Percentiles rank a stretch among this genome's conserved stretches.
Conservation (phyloP, 2,888 invertebrate genomes). For the Lapara coniferarum region DNA sequence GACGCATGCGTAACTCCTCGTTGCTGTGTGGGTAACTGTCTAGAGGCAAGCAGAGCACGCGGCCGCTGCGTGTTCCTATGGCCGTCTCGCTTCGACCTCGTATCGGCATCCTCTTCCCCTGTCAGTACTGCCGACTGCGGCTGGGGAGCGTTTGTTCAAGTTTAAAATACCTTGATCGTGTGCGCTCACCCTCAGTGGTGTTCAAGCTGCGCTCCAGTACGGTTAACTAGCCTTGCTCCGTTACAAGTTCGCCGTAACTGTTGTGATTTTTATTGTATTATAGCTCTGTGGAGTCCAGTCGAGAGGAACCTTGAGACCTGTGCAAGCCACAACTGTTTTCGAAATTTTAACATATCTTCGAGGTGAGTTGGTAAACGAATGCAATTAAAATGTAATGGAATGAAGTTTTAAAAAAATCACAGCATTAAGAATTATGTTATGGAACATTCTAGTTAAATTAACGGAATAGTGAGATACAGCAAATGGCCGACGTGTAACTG, state of each 20-base stretch:
- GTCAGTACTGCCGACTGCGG: constrained; percentile 42
- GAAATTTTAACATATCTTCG: constrained; percentile 44
- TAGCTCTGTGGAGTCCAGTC: constrained; percentile 56
- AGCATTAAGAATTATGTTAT: constrained; percentile 31
- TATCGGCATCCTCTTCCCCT: constrained; percentile 56
- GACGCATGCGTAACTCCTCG: constrained; percentile 72
- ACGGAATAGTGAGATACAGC: constrained; percentile 49
- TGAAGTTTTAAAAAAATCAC: constrained; percentile 33
- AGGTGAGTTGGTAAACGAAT: constrained; percentile 60
- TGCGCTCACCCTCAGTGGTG: constrained; percentile 72
- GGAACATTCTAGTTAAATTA: constrained; percentile 43
- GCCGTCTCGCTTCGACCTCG: constrained; percentile 57
- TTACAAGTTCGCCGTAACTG: constrained; percentile 54
- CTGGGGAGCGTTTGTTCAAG: constrained; percentile 70
- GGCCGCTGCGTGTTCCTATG: constrained; percentile 67
- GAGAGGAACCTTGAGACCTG: constrained; percentile 47
- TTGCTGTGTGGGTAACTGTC: constrained; percentile 67
- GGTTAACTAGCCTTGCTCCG: constrained; percentile 50
- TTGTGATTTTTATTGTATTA: constrained; percentile 66
- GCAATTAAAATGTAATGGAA: constrained; percentile 33
- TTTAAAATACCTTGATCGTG: constrained; percentile 74
- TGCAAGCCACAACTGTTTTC: constrained; percentile 47
- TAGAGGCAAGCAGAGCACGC: constrained; percentile 71
- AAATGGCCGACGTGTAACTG: constrained; percentile 73
- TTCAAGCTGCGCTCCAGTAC: constrained; percentile 64